Evolutionary conservation across 1,140 invertebrate species (phyloP), one percentile per base, ranked within the genome.

Genomic region (Helicorthomorpha holstii): DNA sequence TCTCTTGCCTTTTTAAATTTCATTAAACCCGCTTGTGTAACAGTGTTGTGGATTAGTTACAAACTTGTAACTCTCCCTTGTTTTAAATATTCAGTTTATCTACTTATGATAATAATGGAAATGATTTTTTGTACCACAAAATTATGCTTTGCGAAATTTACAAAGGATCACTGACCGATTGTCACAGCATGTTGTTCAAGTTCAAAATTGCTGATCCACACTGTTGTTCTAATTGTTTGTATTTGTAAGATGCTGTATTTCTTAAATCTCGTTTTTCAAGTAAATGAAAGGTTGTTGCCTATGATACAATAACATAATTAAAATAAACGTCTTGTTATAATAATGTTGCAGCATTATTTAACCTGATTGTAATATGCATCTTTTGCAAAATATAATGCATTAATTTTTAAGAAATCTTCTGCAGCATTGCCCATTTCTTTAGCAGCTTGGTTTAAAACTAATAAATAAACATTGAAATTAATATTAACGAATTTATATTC

Each of bases 341-440:
- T 49, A n/a, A 29, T 29, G 38, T 44, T 45, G n/a, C n/a, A 38
- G 29, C 7, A 34, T 7, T 7, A 34, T 34, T 7, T 34, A 68
- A 81, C 77, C 71, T 79, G 75, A 57, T 82, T 71, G 62, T 78
- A 78, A 49, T 79, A 66, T 0, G 80, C 77, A 63, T 81, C 80
- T 61, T 86, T 78, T 0, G 85, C 70, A 57, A 79, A 74, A 2
- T 75, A 71, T 58, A 77, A 77, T 1, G 82, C 83, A 56, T 86
- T 81, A 1, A 85, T 69, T 66, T 79, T 79, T 22, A 75, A 69
- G 55, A 87, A 88, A 52, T 77, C 71, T 10, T 68, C 67, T 48
- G 81, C 79, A 0, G 80, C 79, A 45, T 74, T 75, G 3, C 75
- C 69, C 2, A 88, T 68, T 10, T 79, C 68, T 25, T 75, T 73